Conservation (phyloP, 2,113 vertebrate genomes). For the Chloebia gouldiae region DNA sequence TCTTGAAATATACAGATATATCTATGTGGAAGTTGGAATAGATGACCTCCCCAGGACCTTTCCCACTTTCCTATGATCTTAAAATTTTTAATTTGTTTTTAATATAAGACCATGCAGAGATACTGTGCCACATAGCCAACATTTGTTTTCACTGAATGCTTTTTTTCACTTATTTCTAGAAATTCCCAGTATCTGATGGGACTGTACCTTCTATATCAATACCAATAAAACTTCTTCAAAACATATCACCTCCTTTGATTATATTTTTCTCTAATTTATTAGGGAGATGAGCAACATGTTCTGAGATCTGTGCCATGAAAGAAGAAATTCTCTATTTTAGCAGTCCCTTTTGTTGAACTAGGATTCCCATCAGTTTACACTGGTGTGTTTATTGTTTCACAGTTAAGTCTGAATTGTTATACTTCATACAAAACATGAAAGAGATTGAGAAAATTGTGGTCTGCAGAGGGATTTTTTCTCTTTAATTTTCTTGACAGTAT, state of each 20-base stretch:
- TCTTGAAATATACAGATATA: neutral
- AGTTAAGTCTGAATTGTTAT: constrained; percentile 11
- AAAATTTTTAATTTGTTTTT: neutral
- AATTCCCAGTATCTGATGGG: neutral
- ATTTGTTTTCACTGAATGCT: neutral
- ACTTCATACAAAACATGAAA: neutral
- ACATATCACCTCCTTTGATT: neutral
- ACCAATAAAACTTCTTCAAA: neutral
- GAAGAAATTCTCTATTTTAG: neutral
- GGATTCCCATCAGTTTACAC: neutral
- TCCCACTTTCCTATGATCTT: neutral
- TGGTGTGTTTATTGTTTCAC: neutral
- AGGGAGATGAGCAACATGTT: neutral
- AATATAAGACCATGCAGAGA: neutral
- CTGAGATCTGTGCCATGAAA: neutral
- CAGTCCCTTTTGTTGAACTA: neutral
- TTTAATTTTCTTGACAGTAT: neutral
- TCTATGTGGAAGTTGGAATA: neutral
- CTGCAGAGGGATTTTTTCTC: neutral
- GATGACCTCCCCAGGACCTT: neutral
- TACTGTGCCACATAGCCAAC: neutral
- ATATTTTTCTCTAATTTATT: neutral
- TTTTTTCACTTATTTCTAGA: neutral
- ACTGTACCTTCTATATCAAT: neutral
- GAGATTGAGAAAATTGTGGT: neutral